Percentiles rank a stretch among this genome's conserved stretches.
These are phyloP conservation scores for Neelides folsomi DNA, from an alignment of 2,888 invertebrate genomes.

Conservation along the genomic window DNA sequence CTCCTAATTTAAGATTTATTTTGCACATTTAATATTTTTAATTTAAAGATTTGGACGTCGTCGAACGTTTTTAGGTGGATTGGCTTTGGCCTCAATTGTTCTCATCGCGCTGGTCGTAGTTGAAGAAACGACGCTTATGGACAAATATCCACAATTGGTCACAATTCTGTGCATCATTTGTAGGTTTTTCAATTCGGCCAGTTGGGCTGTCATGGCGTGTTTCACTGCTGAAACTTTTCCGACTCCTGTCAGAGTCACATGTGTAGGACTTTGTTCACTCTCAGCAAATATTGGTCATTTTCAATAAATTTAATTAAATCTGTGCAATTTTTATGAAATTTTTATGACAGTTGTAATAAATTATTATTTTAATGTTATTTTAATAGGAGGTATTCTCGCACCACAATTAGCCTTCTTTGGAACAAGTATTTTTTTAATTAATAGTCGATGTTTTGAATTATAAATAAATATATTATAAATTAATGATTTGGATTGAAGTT, in stretches of 20 bases:
- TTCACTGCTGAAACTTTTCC: conserved; percentile 29
- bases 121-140: not conserved
- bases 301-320: too few relatives aligned
- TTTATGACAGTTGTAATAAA: too few relatives aligned
- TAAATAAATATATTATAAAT: too few relatives aligned
- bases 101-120: conserved; percentile 15
- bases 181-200: conserved; percentile 9
- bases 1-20: too few relatives aligned
- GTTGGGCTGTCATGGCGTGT: conserved; percentile 26
- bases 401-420: conserved; percentile 25
- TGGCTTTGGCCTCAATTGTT: conserved; percentile 14
- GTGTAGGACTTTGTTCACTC: conserved; percentile 22
- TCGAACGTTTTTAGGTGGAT: conserved; percentile 15
- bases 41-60: conserved; percentile 22
- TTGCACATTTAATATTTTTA: not conserved
- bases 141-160: conserved; percentile 2
- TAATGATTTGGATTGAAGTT: not conserved
- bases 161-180: conserved; percentile 5
- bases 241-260: conserved; percentile 18
- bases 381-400: conserved; percentile 20
- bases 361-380: too few relatives aligned
- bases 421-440: too few relatives aligned
- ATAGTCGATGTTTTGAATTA: too few relatives aligned
- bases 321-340: too few relatives aligned
- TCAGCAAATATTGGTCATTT: conserved; percentile 12